phyloP scores from a whole-genome alignment of 2,888 invertebrate species.

The Hirudinaria manillensis region DNA sequence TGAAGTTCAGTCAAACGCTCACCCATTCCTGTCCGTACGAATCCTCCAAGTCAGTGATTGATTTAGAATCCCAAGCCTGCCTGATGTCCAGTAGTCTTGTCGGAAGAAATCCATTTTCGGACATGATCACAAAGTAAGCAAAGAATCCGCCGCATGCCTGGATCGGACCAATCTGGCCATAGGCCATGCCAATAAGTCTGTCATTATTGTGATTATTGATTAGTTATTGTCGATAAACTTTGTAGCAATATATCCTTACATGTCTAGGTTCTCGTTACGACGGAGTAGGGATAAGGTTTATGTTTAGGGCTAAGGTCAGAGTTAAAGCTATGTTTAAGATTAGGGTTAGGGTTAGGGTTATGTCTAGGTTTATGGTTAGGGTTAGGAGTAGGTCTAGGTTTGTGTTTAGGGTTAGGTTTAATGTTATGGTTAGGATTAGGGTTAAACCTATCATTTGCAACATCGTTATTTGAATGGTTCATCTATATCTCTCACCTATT shows the following conservation, averaged over 20 bases:
- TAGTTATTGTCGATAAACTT: not conserved
- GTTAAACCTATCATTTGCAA: no score
- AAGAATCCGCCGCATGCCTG: conserved; percentile 99
- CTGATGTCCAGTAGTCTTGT: conserved; percentile 82
- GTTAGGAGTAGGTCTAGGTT: no score
- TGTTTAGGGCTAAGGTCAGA: no score
- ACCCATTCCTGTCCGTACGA: conserved; percentile 57
- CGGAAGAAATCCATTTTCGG: conserved; percentile 96
- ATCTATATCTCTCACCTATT: conserved; percentile 30
- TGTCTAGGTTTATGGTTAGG: no score
- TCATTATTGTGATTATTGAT: conserved; percentile 48
- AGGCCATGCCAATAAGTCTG: conserved; percentile 88
- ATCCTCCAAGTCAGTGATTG: conserved; percentile 93
- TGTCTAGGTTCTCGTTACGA: not conserved
- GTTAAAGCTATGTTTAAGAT: no score
- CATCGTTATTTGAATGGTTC: no score
- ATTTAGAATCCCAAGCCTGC: conserved; percentile 96
- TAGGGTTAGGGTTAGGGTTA: no score
- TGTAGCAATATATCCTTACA: not conserved
- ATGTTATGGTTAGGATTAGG: no score
- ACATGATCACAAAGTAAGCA: conserved; percentile 99
- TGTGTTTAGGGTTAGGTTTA: no score
- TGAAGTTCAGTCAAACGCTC: not conserved
- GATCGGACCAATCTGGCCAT: conserved; percentile 99
- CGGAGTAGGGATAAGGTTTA: no score